phyloP scores from a whole-genome alignment of 2,113 vertebrate genomes.

The Tretioscincus oriximinensis region DNA sequence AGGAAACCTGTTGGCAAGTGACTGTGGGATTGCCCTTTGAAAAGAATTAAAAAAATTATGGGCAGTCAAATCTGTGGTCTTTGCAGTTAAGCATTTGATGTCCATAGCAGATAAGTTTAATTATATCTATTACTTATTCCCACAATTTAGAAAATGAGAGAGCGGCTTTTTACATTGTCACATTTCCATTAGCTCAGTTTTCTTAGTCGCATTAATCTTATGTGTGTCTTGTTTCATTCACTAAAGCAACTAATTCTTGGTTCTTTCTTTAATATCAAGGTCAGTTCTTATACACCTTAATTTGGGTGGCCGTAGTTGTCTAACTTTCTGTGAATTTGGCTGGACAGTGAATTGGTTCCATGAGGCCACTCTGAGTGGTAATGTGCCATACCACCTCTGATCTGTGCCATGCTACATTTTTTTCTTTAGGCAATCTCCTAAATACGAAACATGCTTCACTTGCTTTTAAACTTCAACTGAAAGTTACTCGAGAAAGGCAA shows the following conservation, averaged over 20 bases:
- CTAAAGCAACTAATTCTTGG: neutral
- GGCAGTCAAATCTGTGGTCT: neutral
- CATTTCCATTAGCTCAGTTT: too few relatives aligned
- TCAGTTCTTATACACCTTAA: neutral
- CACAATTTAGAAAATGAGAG: neutral
- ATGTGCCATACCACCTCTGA: neutral
- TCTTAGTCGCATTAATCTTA: neutral
- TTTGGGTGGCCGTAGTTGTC: neutral
- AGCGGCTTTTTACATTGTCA: neutral
- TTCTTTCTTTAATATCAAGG: neutral
- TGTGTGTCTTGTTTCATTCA: neutral
- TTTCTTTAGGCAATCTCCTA: slow-evolving; percentile 60
- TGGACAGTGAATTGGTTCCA: neutral
- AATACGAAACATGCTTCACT: slow-evolving; percentile 65
- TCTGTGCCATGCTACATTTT: too few relatives aligned
- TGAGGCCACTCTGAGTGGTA: neutral
- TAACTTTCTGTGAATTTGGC: neutral
- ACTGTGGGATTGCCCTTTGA: too few relatives aligned
- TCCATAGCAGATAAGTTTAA: neutral
- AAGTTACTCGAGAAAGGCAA: slow-evolving; percentile 50
- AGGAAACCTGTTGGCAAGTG: neutral
- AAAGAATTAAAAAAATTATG: too few relatives aligned
- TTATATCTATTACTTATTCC: neutral
- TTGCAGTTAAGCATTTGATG: neutral
- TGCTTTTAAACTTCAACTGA: slow-evolving; percentile 61